Evolutionary conservation across 2,797 vertebrate species (phyloP), one percentile per base, ranked within the genome.

Genomic region (Enteromius thamalakanensis): DNA sequence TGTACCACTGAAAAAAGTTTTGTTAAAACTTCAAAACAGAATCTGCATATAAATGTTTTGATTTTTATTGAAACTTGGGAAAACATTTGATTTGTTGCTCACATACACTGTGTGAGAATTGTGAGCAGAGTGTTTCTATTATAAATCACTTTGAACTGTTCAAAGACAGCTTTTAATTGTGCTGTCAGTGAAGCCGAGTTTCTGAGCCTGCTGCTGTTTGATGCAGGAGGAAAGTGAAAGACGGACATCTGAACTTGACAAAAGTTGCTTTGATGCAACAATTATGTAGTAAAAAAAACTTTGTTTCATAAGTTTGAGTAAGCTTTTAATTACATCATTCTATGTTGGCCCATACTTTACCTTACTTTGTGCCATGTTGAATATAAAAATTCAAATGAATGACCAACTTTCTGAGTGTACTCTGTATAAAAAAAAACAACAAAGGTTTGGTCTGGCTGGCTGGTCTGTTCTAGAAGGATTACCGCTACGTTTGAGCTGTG

Each of bases 111-210:
- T 74, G 47, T 34, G 17, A 53, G 47, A 7, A 29, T 72, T 72
- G 47, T 49, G 15, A 49, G 26, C 32, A 2, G 26, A 49, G 67
- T 23, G 7, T 71, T 51, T 32, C 26, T 32, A 19, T 72, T 32
- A 12, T 72, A 29, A 72, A 51, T 34, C 70, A 51, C 45, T 34
- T 74, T 34, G 10, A 74, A 74, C 71, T 37, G 19, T 53, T 74
- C 47, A 53, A 53, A 74, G 47, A 53, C 26, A 32, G 8, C 19
- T 74, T 53, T 34, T 3, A 74, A n/a, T 3, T 49, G 26, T 37
- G 64, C 32, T 67, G 64, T 51, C 70, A 32, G 70, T 12, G 2
- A 53, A 74, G 71, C 29, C 3, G 29, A 37, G 49, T 37, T 37
- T 55, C 49, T 15, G 26, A 72, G 49, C 17, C 45, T 49, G 23